Conservation (phyloP, 1,140 invertebrate species). For the Neoseiulus cucumeris region DNA sequence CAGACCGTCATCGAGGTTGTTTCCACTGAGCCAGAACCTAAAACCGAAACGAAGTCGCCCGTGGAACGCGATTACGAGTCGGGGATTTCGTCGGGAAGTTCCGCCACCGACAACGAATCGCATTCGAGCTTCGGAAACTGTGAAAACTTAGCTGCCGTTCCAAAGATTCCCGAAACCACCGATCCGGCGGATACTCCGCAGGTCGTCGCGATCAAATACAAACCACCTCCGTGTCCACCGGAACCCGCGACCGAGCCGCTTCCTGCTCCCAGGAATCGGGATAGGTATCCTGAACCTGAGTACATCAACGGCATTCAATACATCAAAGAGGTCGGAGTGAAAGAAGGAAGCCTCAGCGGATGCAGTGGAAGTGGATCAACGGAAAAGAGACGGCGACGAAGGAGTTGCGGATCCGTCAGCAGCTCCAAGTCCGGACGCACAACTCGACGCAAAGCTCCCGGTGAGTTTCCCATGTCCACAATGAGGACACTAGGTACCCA, state of each 20-base stretch:
- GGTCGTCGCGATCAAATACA: constrained; percentile 7
- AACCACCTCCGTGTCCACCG: neutral
- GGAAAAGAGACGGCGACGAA: neutral
- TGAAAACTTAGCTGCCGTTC: neutral
- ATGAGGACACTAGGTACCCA: too few species aligned
- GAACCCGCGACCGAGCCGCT: neutral
- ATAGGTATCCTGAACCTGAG: neutral
- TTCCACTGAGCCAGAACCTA: neutral
- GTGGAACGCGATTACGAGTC: constrained; percentile 8
- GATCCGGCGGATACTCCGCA: neutral
- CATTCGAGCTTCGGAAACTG: constrained; percentile 9
- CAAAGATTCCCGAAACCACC: neutral
- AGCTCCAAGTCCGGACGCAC: constrained; percentile 4
- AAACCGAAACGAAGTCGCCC: neutral
- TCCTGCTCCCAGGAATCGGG: neutral
- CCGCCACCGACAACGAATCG: constrained; percentile 1
- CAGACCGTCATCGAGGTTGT: neutral
- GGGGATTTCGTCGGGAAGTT: neutral
- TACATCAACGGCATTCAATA: constrained; percentile 9
- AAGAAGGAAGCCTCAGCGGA: neutral
- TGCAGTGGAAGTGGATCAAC: neutral
- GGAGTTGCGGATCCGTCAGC: constrained; percentile 2
- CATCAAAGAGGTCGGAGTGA: neutral
- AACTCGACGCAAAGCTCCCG: neutral
- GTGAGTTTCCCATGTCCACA: neutral